Base-by-base conservation (phyloP, 1,140 invertebrate species). In the Heliconius eleuchia region DNA sequence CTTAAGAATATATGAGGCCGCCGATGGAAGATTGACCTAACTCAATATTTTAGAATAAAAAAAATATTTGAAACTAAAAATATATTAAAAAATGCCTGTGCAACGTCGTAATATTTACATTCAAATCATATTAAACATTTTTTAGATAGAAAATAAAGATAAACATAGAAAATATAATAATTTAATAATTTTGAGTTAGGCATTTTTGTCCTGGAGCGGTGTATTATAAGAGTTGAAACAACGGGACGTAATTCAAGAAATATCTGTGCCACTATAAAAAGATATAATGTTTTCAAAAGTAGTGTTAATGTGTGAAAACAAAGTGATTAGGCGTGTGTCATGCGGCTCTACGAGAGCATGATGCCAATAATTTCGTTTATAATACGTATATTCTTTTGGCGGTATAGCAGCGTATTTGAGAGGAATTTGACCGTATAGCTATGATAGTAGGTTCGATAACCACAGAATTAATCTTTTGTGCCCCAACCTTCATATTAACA, bases 231-330 rank as follows among this genome's bases (percentile, higher is more conserved):
- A 78, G 82, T 87, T 57, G 78, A 79, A 73, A 86, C 72, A 86
- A 86, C 82, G 82, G 77, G 42, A 82, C 83, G 83, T 87, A 85
- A 87, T 81, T 87, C 85, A 87, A 87, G 84, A 85, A 80, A 85
- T 89, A 91, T 90, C 85, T 91, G 89, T 89, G 90, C 80, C 88
- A 80, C 80, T 82, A 83, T 83, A 85, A 88, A 85, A 87, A 86
- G 82, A 84, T 79, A 66, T 70, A 71, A 70, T 60, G 37, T 71
- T 74, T 74, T 79, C 16, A 73, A 70, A 60, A 42, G 52, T 66
- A 70, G 27, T 66, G 52, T 78, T 78, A 72, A 57, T 37, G 74
- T 11, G 50, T 39, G 34, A 60, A 46, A 73, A 73, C 30, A 37
- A 72, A 70, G 42, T 77, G 37, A 71, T 70, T 42, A 74, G 34